Base-by-base conservation (phyloP, 2,797 vertebrate species). In the Amniataba percoides region DNA sequence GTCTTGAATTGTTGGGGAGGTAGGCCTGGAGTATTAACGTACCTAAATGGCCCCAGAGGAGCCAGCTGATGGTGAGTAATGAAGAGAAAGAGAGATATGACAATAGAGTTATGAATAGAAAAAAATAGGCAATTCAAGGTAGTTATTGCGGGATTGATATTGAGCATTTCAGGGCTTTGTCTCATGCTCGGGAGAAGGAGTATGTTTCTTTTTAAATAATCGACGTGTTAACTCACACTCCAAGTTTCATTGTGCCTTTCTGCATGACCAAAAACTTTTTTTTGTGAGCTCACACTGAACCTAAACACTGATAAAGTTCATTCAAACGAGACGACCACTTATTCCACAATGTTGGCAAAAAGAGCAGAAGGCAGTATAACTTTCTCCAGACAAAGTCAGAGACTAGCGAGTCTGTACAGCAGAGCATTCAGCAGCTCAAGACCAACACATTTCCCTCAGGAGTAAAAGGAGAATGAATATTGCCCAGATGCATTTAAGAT, bases 1-100 rank as follows among this genome's bases (percentile, higher is more conserved):
- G 72, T 78, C 46, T 63, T 75, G 68, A 86, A 87, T 79, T 70
- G 76, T 87, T 77, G 34, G 49, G 34, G 67, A 81, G 40, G 55
- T 56, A 79, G 68, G 84, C 71, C 71, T 68, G 68, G 36, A 82
- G 71, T 58, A 83, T 72, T 76, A 84, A 84, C 7, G 16, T 42
- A 21, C 18, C 57, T 85, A 79, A 89, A 77, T 39, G 63, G 61
- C 11, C 64, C 63, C 68, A 62, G 64, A 7, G 67, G 81, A 78
- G 45, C 21, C 61, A 21, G 42, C 45, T 58, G 74, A 74, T 48
- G 80, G 78, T 36, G 34, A 77, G 40, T 3, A 69, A 82, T 58
- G 65, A 74, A 60, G 23, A 53, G 16, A 45, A 61, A 39, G 18
- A 19, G 34, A 67, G 11, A 53, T 0, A 11, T 45, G 60, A 75